Evolutionary conservation across 2,113 vertebrate genomes (phyloP), one percentile per base, ranked within the genome.

Genomic region (cat (Felis catus)): DNA sequence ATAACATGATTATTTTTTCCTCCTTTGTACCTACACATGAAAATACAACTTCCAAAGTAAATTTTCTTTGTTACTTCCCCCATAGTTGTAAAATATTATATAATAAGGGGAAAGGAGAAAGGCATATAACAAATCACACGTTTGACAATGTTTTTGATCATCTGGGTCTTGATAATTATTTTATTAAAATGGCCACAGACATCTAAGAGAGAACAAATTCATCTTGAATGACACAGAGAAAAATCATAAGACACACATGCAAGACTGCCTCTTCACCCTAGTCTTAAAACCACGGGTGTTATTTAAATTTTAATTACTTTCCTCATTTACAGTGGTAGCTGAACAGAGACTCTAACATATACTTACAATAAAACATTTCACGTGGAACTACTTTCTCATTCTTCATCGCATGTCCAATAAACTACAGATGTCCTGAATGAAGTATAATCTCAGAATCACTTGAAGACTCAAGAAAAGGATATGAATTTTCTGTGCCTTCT

Each of bases 1-100:
- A 63, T 51, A 86, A 80, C 25, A 82, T 31, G 23, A 31, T 68
- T 19, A 23, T 51, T 63, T 65, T 89, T 82, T 65, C 27, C 39
- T 90, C 39, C 74, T 95, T 55, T 66, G 36, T 55, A 83, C 5
- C 21, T 18, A 68, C 16, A 94, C 23, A 89, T 39, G 74, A 76
- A 96, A 94, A 73, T 66, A 94, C 7, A 96, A 84, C 16, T 70
- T 83, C 65, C 25, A 39, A 87, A 88, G 39, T 87, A 76, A 80
- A 66, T 74, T 86, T 86, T 93, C 41, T 65, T 63, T 7, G 25
- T 87, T 92, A 58, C 45, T 39, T 76, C 70, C 33, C 33, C 33
- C 61, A 61, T 1, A 68, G 63, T 23, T 83, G 23, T 48, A 76
- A 55, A 21, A 80, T 55, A 76, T 6, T 21, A 93, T 29, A 70